Evolutionary conservation across 2,113 vertebrate genomes (phyloP).

Genomic region (Tragelaphus imberbis): DNA sequence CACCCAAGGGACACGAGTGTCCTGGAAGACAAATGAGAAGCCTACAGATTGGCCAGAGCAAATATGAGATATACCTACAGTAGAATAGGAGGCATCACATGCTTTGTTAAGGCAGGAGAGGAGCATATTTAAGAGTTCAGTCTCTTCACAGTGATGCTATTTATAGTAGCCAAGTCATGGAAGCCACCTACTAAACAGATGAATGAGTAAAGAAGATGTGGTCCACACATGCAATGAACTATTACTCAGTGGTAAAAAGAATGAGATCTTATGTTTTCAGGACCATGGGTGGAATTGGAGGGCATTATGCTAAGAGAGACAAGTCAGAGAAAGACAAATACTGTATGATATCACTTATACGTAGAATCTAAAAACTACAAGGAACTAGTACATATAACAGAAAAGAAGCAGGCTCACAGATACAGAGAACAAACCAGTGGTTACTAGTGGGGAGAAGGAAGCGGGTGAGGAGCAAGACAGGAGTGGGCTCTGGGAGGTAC

Average conservation of each 20-base stretch:
- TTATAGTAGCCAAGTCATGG: background rate
- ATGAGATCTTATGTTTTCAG: background rate
- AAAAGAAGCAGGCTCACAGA: background rate
- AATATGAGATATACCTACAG: background rate
- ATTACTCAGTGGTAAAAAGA: background rate
- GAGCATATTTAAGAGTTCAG: background rate
- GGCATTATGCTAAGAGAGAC: background rate
- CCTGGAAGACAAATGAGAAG: background rate
- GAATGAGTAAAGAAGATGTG: background rate
- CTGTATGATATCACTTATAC: background rate
- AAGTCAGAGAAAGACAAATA: background rate
- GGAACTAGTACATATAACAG: background rate
- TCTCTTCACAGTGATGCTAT: background rate
- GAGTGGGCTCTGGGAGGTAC: background rate
- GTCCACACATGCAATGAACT: background rate
- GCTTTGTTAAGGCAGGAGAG: background rate
- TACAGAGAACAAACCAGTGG: background rate
- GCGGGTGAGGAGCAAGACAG: fast-evolving
- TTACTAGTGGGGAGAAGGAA: background rate
- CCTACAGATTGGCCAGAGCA: background rate
- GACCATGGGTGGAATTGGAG: background rate
- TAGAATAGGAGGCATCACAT: background rate
- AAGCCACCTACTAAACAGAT: background rate
- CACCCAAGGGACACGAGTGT: background rate
- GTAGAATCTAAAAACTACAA: background rate